Evolutionary conservation across 2,888 invertebrate species (phyloP).

Genomic region (Drosophila dives): DNA sequence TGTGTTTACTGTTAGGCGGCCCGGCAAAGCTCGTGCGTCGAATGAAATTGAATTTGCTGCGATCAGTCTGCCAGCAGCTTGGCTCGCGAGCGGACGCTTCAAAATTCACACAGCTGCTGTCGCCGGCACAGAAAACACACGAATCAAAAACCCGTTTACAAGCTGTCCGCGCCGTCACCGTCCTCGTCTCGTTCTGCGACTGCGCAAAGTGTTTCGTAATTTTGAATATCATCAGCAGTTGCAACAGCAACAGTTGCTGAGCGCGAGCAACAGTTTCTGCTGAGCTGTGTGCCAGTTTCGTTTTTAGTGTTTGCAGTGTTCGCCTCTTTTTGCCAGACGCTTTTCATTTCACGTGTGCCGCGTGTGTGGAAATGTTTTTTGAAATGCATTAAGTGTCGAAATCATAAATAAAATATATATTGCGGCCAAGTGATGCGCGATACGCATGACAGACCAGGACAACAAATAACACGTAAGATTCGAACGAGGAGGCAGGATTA

Average conservation of each 20-base stretch:
- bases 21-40: constrained; percentile 62
- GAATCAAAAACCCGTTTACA: constrained; percentile 6
- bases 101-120: constrained; percentile 14
- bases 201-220: constrained; percentile 80
- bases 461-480: constrained; percentile 44
- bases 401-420: constrained; percentile 26
- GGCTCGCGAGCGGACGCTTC: constrained; percentile 79
- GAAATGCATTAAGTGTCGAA: constrained; percentile 60
- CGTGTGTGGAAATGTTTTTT: constrained; percentile 51
- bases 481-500: constrained; percentile 66
- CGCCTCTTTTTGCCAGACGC: constrained; percentile 57
- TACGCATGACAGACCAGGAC: constrained; percentile 36
- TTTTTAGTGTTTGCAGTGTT: constrained; percentile 50
- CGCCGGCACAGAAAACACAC: constrained; percentile 1
- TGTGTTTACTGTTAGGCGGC: constrained; percentile 69
- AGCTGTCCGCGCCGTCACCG: constrained; percentile 23
- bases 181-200: constrained; percentile 28
- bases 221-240: constrained; percentile 39
- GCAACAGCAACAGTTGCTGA: constrained; percentile 30
- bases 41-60: constrained; percentile 72
- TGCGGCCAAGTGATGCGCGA: constrained; percentile 75
- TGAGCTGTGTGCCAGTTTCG: constrained; percentile 72
- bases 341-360: constrained; percentile 60
- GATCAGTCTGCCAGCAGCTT: constrained; percentile 82
- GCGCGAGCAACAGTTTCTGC: constrained; percentile 35